These are phyloP conservation scores for Passerculus sandwichensis DNA, from an alignment of 2,797 vertebrate species.

Conservation along the genomic window DNA sequence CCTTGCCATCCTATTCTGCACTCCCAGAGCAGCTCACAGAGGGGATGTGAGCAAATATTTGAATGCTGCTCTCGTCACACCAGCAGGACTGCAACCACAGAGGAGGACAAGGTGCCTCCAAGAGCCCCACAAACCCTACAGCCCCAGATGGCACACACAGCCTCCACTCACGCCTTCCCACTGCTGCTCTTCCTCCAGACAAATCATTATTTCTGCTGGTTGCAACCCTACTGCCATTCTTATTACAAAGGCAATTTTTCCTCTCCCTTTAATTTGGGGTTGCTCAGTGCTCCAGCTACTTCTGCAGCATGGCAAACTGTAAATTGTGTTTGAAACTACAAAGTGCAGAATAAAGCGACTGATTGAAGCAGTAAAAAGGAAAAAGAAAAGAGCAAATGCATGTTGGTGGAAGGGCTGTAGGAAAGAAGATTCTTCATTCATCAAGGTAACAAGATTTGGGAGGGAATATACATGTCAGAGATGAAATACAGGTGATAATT, in stretches of 20 bases:
- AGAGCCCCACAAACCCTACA: neutral
- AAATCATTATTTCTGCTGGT: neutral
- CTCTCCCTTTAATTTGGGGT: constrained; percentile 51
- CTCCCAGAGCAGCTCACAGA: neutral
- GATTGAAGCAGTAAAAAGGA: constrained; percentile 36
- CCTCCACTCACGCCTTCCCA: neutral
- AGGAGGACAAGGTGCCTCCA: neutral
- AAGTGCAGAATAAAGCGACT: constrained; percentile 39
- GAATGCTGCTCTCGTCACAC: rapidly evolving
- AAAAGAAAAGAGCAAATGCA: neutral
- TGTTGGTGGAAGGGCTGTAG: neutral
- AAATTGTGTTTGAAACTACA: constrained; percentile 32
- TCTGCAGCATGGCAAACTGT: neutral
- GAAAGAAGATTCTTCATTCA: neutral
- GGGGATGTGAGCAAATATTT: neutral
- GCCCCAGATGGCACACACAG: neutral
- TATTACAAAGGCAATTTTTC: constrained; percentile 27
- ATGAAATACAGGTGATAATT: constrained; percentile 13
- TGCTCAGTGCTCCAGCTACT: constrained; percentile 4
- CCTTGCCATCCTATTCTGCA: neutral
- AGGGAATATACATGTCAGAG: neutral
- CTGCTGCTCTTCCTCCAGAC: neutral
- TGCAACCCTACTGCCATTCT: constrained; percentile 1
- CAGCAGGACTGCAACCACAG: neutral
- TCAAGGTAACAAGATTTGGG: constrained; percentile 5